A percentile compares a stretch with the other conserved stretches of the same genome.
phyloP scores from a whole-genome alignment of 1,140 invertebrate genomes.

The Uloborus diversus region DNA sequence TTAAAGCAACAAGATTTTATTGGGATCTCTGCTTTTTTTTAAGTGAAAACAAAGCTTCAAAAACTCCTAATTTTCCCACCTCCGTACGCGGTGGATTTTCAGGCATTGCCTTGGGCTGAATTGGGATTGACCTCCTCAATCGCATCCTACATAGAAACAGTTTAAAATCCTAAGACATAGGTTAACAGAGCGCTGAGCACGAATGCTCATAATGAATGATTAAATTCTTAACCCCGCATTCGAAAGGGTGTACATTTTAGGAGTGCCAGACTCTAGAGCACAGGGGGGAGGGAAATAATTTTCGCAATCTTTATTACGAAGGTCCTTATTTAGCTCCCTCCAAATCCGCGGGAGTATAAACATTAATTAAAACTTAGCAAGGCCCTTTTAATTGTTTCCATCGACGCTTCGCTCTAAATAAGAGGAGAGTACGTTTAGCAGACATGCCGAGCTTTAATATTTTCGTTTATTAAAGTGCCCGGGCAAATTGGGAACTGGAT shows the following conservation, averaged over 20 bases:
- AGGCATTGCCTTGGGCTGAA: no score
- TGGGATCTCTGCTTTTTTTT: no score
- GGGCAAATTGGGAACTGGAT: conserved; percentile 43
- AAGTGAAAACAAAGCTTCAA: no score
- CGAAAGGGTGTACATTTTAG: no score
- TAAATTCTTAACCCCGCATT: no score
- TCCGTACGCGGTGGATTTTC: no score
- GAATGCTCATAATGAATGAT: not conserved
- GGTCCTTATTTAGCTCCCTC: conserved; percentile 28
- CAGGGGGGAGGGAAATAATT: not conserved
- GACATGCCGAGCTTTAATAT: conserved; percentile 47
- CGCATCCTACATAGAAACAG: no score
- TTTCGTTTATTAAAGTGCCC: conserved; percentile 34
- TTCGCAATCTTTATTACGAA: not conserved
- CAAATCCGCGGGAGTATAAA: conserved; percentile 44
- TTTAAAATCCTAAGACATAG: no score
- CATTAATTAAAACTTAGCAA: conserved; percentile 53
- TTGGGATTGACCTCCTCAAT: no score
- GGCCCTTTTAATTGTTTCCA: conserved; percentile 53
- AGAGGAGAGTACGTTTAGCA: not conserved
- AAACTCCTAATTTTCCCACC: no score
- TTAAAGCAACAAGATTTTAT: no score
- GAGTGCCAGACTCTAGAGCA: not conserved
- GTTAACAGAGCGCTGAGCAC: no score
- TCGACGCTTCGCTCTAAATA: conserved; percentile 14